Conservation (phyloP, 2,113 vertebrate genomes). For the Nothoprocta pentlandii region DNA sequence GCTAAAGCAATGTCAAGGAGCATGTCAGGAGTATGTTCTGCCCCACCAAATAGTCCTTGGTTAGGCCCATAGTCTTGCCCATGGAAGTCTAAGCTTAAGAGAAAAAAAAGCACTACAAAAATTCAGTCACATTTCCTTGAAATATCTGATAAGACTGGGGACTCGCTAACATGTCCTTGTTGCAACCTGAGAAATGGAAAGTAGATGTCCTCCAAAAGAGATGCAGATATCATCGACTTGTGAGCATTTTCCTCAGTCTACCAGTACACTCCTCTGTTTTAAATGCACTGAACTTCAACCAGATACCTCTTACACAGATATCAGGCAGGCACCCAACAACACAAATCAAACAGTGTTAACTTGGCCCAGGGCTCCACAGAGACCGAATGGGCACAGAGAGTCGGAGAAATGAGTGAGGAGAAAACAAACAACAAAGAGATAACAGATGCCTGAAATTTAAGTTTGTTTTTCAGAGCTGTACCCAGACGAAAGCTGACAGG, state of each 20-base stretch:
- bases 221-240: not conserved
- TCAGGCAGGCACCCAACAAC: not conserved
- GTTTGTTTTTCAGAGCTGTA: not conserved
- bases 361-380: not conserved
- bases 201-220: not conserved
- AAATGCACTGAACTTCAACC: conserved; percentile 31
- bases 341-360: conserved; percentile 10
- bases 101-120: not conserved
- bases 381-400: not conserved
- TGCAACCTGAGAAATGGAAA: not conserved
- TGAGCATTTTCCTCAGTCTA: not conserved
- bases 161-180: not conserved
- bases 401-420: not conserved
- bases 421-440: no score
- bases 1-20: not conserved
- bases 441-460: not conserved
- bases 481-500: not conserved
- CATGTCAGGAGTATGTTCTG: not conserved
- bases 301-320: not conserved
- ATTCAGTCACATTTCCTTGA: not conserved
- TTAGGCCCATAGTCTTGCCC: rapidly evolving
- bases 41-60: not conserved
- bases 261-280: not conserved
- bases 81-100: not conserved
- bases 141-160: not conserved